Conservation (phyloP, 2,797 vertebrate species). For the Monodelphis domestica region DNA sequence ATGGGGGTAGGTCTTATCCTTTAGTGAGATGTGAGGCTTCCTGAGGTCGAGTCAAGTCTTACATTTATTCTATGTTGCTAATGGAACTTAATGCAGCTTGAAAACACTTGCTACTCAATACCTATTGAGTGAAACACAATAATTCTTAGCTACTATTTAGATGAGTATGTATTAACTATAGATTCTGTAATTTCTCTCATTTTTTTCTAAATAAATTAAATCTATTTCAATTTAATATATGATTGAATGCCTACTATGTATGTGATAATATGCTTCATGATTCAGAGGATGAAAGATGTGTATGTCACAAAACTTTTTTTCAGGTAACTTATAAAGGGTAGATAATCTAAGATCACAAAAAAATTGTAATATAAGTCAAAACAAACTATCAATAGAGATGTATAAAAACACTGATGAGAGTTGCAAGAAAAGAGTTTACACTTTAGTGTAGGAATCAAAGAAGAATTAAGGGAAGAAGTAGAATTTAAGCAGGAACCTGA, state of each 20-base stretch:
- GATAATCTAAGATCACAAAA: background rate
- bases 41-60: no score
- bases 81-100: background rate
- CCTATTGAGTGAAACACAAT: no score
- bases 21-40: background rate
- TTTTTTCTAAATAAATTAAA: slow-evolving; percentile 11
- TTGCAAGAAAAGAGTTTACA: background rate
- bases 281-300: background rate
- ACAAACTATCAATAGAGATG: background rate
- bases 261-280: background rate
- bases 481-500: background rate
- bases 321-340: background rate
- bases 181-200: background rate
- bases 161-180: background rate
- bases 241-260: background rate
- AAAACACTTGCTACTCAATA: background rate
- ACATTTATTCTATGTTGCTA: background rate
- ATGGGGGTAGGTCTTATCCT: background rate
- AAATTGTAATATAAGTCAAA: background rate
- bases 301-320: background rate
- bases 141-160: background rate
- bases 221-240: background rate
- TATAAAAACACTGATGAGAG: background rate
- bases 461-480: background rate
- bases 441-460: background rate